phyloP scores from a whole-genome alignment of 1,140 invertebrate species.

The Helicoverpa armigera region DNA sequence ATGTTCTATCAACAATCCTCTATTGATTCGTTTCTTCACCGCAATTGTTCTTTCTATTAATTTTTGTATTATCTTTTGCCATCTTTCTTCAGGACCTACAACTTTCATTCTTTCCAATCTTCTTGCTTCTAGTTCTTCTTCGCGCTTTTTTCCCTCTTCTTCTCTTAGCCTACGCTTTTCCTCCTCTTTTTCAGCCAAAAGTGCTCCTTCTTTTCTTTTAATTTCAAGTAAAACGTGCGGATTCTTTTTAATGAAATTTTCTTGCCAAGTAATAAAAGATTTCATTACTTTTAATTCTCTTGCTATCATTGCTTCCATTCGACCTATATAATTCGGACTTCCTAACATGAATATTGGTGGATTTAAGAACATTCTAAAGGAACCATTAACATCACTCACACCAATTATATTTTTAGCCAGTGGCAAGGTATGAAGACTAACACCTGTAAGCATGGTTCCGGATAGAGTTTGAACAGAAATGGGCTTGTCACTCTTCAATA shows the following conservation, averaged over 20 bases:
- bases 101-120: conserved; percentile 71
- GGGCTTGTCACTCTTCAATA: conserved; percentile 79
- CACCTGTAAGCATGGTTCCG: conserved; percentile 83
- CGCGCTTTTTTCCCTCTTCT: conserved; percentile 76
- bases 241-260: conserved; percentile 80
- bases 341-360: conserved; percentile 84
- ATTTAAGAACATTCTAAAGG: conserved; percentile 87
- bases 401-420: conserved; percentile 85
- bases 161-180: conserved; percentile 74
- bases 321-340: conserved; percentile 65
- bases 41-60: conserved; percentile 83
- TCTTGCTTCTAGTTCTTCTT: conserved; percentile 77
- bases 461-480: conserved; percentile 79
- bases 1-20: conserved; percentile 79
- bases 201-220: conserved; percentile 75
- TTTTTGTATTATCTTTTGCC: conserved; percentile 82
- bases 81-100: conserved; percentile 80
- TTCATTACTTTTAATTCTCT: conserved; percentile 80
- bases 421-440: conserved; percentile 85
- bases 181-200: conserved; percentile 79
- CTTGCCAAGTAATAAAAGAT: conserved; percentile 79
- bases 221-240: conserved; percentile 78
- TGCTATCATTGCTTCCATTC: conserved; percentile 73
- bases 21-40: conserved; percentile 83
- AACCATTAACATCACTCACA: conserved; percentile 88